Base-by-base conservation (phyloP, 2,888 invertebrate species). In the Temnothorax unifasciatus region DNA sequence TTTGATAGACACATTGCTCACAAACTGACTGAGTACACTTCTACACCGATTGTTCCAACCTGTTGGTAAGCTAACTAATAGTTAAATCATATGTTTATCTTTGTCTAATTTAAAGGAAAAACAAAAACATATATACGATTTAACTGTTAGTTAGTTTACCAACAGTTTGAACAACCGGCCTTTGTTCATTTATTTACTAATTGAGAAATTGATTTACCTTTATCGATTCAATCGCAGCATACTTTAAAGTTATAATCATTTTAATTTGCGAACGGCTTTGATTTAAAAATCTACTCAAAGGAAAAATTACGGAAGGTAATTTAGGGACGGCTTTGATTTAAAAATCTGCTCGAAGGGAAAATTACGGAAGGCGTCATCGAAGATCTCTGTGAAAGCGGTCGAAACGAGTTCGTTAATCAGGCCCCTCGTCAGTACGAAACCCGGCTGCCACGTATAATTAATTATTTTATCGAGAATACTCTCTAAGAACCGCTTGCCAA, bases 321-420 rank as follows among this genome's bases (percentile, higher is more conserved):
- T 29, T 3, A 29, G 29, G 29, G 6, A 11, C 21, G 91, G 82
- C 25, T 91, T 93, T 1, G 88, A 86, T 74, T 94, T 95, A 82
- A 97, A 96, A 87, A 97, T 96, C 86, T 96, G 95, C 0, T 97
- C 96, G 64, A 98, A 95, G 0, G 97, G 97, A 94, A 98, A 97
- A 93, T 97, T 95, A 87, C 96, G 96, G 93, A 98, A 98, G 74
- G 97, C 97, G 82, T 96, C 96, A 92, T 97, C 97, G 95, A 97
- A 97, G 88, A 98, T 98, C 86, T 97, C 97, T 0, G 98, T 97
- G 94, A 98, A 98, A 8, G 97, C 98, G 0, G 96, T 97, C 93
- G 97, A 97, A 86, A 98, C 98, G 85, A 98, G 95, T 93, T 98
- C 98, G 94, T 98, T 97, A 92, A 98, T 97, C 73, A 98, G 95